Evolutionary conservation across 2,113 vertebrate genomes (phyloP), one percentile per base, ranked within the genome.

Genomic region (Tamias sibiricus): DNA sequence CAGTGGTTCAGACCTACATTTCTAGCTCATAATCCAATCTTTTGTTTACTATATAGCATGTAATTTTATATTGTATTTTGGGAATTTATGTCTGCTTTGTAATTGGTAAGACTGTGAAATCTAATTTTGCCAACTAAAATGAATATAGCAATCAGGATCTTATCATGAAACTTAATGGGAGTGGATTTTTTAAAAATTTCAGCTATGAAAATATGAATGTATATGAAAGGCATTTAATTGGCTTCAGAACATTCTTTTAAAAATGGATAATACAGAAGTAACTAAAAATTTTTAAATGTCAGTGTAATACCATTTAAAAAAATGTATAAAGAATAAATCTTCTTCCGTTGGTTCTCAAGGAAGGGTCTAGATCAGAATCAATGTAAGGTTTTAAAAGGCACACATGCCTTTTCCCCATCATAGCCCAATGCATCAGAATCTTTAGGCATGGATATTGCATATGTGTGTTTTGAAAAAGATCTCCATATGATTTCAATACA

Each of bases 401-500:
- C 0, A 40, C 30, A 90, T 0, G n/a, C 24, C 10, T 24, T 2
- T 62, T 20, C 3, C 19, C n/a, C 1, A 44, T 9, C 37, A 77
- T 17, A 80, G 68, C 66, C 57, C 42, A 32, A 35, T 82, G 44
- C 79, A 57, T 57, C 42, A 30, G 83, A 87, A 26, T 62, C n/a
- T 40, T 37, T 30, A n/a, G 42, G 49, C 42, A 59, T 57, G 22
- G 91, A 32, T 57, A 47, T 19, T 28, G 6, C n/a, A 4, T 76
- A 14, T 11, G n/a, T 47, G 16, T 54, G 13, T 49, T 87, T 93
- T 72, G 30, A 57, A 83, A 94, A 75, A 80, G 12, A 88, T 74
- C 32, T 84, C 47, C 72, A 75, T 79, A 59, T 80, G 82, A 96
- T 89, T 94, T 83, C 47, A 91, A 54, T 74, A 93, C 37, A 72